These are phyloP conservation scores for Mesochorus sp. DNA, from an alignment of 2,888 invertebrate genomes.

Conservation along the genomic window DNA sequence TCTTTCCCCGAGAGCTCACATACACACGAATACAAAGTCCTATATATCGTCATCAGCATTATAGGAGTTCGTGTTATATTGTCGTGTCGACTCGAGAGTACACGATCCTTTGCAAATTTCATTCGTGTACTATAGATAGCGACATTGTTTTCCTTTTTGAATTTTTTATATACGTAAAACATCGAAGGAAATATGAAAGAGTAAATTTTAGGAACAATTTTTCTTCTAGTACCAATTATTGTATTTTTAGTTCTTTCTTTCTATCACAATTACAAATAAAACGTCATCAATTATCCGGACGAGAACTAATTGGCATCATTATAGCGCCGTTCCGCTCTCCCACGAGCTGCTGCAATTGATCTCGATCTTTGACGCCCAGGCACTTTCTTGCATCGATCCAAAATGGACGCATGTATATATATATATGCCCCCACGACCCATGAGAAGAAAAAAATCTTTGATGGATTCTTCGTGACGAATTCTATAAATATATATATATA, in stretches of 20 bases:
- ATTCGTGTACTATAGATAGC: background rate
- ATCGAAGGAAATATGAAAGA: background rate
- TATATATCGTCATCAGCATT: conserved; percentile 29
- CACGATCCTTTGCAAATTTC: background rate
- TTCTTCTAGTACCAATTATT: background rate
- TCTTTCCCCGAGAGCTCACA: background rate
- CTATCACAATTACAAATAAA: conserved; percentile 74
- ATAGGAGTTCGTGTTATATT: conserved; percentile 3
- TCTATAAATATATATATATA: too few relatives aligned
- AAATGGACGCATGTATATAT: background rate
- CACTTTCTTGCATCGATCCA: background rate
- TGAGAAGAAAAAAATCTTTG: too few relatives aligned
- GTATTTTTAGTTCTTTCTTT: conserved; percentile 30
- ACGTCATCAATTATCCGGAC: conserved; percentile 72
- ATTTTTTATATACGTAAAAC: background rate
- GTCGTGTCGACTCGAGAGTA: background rate
- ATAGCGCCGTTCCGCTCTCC: conserved; percentile 57
- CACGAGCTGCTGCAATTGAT: conserved; percentile 65
- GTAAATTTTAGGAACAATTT: background rate
- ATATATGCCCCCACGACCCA: background rate
- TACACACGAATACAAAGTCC: background rate
- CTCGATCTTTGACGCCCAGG: conserved; percentile 63
- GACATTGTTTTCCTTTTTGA: background rate
- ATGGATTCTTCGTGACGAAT: conserved; percentile 23
- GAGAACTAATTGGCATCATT: conserved; percentile 75